phyloP scores from a whole-genome alignment of 2,797 vertebrate species.

The Halcyon smyrnensis region DNA sequence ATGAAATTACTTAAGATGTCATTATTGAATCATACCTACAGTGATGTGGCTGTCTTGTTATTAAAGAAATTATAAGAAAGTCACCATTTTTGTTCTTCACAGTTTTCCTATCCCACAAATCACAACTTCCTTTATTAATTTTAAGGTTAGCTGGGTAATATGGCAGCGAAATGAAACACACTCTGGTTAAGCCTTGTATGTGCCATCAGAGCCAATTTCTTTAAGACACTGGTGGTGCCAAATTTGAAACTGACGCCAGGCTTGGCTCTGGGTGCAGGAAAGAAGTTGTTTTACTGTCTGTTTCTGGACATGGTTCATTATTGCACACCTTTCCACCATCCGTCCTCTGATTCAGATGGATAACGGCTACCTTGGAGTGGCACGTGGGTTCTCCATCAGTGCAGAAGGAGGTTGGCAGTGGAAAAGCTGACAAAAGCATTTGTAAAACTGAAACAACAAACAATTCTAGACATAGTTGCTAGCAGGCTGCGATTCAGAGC shows the following conservation, averaged over 20 bases:
- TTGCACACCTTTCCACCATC: constrained; percentile 69
- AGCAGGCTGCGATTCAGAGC: neutral
- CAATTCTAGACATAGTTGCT: neutral
- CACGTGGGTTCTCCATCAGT: constrained; percentile 68
- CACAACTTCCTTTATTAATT: constrained; percentile 49
- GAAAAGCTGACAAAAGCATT: constrained; percentile 85
- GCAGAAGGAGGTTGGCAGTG: constrained; percentile 70
- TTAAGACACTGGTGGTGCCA: neutral
- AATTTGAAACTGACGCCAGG: neutral
- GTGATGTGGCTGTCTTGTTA: neutral
- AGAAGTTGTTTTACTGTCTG: constrained; percentile 21
- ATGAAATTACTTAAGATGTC: neutral
- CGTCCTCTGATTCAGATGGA: constrained; percentile 78
- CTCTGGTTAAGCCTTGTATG: neutral
- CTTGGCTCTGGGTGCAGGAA: neutral
- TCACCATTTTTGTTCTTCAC: neutral
- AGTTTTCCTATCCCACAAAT: neutral
- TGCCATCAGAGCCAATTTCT: neutral
- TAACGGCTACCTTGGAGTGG: constrained; percentile 79
- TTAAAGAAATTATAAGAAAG: neutral
- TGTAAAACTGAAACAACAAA: constrained; percentile 83
- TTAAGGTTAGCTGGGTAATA: constrained; percentile 3
- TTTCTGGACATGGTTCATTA: constrained; percentile 46
- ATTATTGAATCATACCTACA: neutral
- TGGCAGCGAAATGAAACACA: neutral